phyloP scores from a whole-genome alignment of 2,888 invertebrate genomes.

The Amphipyra berbera region DNA sequence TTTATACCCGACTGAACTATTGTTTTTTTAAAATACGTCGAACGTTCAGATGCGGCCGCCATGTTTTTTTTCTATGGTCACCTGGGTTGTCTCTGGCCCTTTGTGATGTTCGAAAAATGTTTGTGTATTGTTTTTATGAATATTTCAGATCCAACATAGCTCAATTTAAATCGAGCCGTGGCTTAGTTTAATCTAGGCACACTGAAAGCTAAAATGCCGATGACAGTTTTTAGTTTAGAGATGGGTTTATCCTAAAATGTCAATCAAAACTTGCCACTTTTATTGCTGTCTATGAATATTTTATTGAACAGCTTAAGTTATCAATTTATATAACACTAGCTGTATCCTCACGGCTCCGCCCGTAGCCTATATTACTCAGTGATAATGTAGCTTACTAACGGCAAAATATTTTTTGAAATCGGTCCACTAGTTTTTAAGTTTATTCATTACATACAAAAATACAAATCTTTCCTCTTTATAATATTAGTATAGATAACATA shows the following conservation, averaged over 20 bases:
- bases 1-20: no score
- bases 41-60: slow-evolving; percentile 21
- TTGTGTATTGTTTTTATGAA: slow-evolving; percentile 23
- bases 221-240: slow-evolving; percentile 10
- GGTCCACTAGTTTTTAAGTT: no score
- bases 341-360: no score
- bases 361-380: no score
- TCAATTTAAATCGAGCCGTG: neutral
- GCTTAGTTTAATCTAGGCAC: slow-evolving; percentile 3
- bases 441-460: no score
- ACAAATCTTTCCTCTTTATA: no score
- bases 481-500: no score
- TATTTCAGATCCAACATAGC: slow-evolving; percentile 5
- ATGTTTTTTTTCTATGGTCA: slow-evolving; percentile 38
- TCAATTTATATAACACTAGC: no score
- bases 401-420: no score
- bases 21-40: no score
- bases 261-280: neutral
- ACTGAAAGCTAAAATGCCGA: neutral
- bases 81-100: slow-evolving; percentile 12
- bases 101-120: slow-evolving; percentile 16
- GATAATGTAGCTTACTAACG: no score
- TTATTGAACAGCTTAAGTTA: no score
- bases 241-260: neutral
- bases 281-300: neutral